phyloP scores from a whole-genome alignment of 2,113 vertebrate species.

The Saccopteryx leptura region DNA sequence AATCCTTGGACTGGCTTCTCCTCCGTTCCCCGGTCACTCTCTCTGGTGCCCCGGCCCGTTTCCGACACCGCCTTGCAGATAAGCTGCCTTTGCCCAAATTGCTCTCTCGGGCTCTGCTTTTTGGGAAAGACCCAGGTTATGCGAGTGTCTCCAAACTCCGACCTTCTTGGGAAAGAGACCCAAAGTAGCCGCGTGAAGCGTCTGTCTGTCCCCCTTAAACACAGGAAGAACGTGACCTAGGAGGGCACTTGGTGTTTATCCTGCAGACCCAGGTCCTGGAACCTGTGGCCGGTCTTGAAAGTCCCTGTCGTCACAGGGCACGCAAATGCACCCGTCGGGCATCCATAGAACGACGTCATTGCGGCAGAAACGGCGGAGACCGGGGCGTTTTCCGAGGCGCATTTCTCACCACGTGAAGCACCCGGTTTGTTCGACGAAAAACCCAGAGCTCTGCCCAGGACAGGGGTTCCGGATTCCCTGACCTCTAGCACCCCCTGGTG shows the following conservation, averaged over 20 bases:
- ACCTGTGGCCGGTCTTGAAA: background rate
- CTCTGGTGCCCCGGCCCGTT: background rate
- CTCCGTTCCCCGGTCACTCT: too few species aligned
- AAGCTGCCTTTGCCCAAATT: background rate
- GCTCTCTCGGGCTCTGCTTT: background rate
- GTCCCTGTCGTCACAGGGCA: background rate
- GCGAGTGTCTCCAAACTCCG: background rate
- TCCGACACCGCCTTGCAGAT: background rate
- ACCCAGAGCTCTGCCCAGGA: fast-evolving
- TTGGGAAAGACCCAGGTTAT: background rate
- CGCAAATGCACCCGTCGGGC: background rate
- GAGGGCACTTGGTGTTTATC: background rate
- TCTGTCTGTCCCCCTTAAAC: background rate
- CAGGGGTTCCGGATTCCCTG: background rate
- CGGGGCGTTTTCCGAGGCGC: background rate
- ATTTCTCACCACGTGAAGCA: background rate
- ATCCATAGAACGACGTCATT: too few species aligned
- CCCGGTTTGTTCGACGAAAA: background rate
- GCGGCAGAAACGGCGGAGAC: background rate
- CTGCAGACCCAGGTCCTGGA: background rate
- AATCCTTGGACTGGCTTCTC: background rate
- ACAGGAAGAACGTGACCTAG: background rate
- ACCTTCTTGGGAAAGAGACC: background rate
- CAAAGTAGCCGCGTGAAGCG: background rate
- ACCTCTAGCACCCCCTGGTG: conserved; percentile 64